Conservation (phyloP, 1,140 invertebrate species). For the Babylonia areolata region DNA sequence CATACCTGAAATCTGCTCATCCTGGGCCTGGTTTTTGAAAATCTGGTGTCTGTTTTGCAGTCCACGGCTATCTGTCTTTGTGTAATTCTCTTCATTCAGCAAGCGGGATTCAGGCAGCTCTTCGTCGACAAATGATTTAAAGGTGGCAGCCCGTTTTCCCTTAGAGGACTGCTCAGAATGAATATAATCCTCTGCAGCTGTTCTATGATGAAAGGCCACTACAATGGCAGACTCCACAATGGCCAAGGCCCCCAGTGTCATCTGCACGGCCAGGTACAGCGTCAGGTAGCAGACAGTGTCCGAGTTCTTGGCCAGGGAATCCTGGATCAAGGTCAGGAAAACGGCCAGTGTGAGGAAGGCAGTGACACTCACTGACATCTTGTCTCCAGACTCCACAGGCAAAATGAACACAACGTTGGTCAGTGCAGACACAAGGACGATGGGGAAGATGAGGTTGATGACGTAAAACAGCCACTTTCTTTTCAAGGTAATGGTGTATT, state of each 20-base stretch:
- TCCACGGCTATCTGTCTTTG: too few species aligned
- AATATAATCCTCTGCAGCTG: too few species aligned
- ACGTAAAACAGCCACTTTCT: constrained; percentile 29
- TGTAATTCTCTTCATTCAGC: too few species aligned
- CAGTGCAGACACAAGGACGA: constrained; percentile 39
- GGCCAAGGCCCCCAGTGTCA: constrained; percentile 33
- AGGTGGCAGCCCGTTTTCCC: too few species aligned
- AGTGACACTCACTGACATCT: constrained; percentile 41
- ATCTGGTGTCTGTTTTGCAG: too few species aligned
- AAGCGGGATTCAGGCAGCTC: too few species aligned
- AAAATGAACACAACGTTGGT: constrained; percentile 43
- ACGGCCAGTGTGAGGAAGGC: constrained; percentile 48
- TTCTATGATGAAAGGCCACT: not conserved
- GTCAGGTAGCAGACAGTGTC: constrained; percentile 40
- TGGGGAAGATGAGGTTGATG: constrained; percentile 41
- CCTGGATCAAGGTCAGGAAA: constrained; percentile 46
- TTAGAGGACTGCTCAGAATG: too few species aligned
- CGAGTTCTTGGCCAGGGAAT: constrained; percentile 40
- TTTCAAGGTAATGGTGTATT: constrained; percentile 21
- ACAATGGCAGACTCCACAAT: constrained; percentile 31
- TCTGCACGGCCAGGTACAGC: constrained; percentile 40
- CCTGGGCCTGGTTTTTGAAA: too few species aligned
- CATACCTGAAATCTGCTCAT: too few species aligned
- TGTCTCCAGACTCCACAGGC: constrained; percentile 49
- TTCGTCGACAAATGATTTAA: too few species aligned